Percentiles rank a stretch among this genome's conserved stretches.
phyloP scores from a whole-genome alignment of 2,888 invertebrate genomes.

The Apamea epomidion region DNA sequence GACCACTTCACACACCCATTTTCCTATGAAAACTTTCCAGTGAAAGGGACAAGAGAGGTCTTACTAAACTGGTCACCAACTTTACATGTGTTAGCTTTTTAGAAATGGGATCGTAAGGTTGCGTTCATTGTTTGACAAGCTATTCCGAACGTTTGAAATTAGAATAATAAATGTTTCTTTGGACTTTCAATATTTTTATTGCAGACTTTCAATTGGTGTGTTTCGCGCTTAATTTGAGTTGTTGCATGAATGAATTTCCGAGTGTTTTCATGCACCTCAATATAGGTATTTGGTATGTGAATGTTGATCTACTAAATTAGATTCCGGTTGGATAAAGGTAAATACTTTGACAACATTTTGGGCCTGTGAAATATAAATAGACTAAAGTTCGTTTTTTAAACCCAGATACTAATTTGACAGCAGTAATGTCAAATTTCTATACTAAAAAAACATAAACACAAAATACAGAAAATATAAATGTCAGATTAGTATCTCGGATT shows the following conservation, averaged over 20 bases:
- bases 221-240: conserved; percentile 40
- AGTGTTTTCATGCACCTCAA: conserved; percentile 28
- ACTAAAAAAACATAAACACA: too few relatives aligned
- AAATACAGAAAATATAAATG: too few relatives aligned
- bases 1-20: conserved; percentile 66
- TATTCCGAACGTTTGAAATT: conserved; percentile 76
- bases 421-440: too few relatives aligned
- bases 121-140: conserved; percentile 80
- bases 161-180: conserved; percentile 74
- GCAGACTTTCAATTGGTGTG: conserved; percentile 40
- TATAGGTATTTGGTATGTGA: neutral
- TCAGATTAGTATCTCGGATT: too few relatives aligned
- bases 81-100: conserved; percentile 83
- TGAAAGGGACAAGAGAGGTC: conserved; percentile 68
- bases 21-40: conserved; percentile 49
- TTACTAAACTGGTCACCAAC: conserved; percentile 66
- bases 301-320: neutral
- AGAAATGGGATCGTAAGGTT: conserved; percentile 81
- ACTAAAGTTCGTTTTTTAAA: too few relatives aligned
- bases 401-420: too few relatives aligned
- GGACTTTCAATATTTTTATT: conserved; percentile 68
- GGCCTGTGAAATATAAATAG: neutral
- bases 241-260: conserved; percentile 8
- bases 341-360: neutral
- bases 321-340: conserved; percentile 13